A percentile compares a stretch with the other conserved stretches of the same genome.
Evolutionary conservation across 2,888 invertebrate species (phyloP).

Genomic region (Flexamia atlantica): DNA sequence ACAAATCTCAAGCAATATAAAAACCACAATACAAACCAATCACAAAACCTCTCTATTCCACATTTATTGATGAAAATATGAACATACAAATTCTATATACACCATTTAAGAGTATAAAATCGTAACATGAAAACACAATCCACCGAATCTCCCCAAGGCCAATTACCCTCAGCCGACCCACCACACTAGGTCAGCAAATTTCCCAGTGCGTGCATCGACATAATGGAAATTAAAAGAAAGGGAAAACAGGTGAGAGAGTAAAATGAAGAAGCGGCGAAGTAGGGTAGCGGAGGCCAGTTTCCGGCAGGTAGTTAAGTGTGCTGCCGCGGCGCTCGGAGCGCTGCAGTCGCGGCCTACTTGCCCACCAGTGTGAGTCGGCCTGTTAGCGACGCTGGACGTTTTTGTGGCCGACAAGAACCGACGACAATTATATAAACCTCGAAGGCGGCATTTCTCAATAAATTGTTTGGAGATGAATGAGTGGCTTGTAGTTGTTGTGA

Average conservation of each 20-base stretch:
- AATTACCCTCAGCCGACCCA: too few species aligned
- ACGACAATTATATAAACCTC: conserved; percentile 48
- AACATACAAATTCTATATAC: too few species aligned
- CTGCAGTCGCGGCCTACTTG: conserved; percentile 55
- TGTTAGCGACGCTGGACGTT: conserved; percentile 48
- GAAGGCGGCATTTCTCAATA: conserved; percentile 12
- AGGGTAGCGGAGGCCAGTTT: conserved; percentile 44
- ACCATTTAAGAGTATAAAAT: too few species aligned
- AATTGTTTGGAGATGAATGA: background rate
- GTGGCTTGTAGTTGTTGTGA: too few species aligned
- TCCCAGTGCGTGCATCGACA: conserved; percentile 38
- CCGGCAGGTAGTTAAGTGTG: conserved; percentile 50
- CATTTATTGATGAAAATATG: too few species aligned
- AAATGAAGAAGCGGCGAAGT: background rate
- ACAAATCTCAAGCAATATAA: too few species aligned
- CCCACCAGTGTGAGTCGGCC: conserved; percentile 39
- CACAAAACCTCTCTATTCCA: too few species aligned
- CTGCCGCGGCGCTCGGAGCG: conserved; percentile 37
- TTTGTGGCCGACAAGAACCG: conserved; percentile 11
- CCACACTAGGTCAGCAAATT: background rate
- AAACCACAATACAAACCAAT: too few species aligned
- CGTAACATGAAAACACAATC: too few species aligned
- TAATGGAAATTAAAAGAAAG: conserved; percentile 49
- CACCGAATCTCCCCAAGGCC: too few species aligned
- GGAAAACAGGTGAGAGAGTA: conserved; percentile 22